Conservation (phyloP, 1,140 invertebrate species). For the Diorhabda sublineata region DNA sequence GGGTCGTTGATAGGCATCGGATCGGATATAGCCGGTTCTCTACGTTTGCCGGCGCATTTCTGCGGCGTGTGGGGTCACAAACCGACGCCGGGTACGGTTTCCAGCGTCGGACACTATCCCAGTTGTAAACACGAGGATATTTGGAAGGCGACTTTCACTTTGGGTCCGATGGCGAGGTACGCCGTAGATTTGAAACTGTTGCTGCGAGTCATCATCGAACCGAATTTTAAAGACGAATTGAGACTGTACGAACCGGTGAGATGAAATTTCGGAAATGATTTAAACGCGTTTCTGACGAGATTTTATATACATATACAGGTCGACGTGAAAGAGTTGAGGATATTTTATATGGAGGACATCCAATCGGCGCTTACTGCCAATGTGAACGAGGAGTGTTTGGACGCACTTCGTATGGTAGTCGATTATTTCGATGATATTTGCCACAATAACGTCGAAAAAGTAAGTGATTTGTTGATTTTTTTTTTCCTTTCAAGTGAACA, state of each 20-base stretch:
- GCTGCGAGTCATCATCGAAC: constrained; percentile 52
- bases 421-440: constrained; percentile 57
- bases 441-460: constrained; percentile 55
- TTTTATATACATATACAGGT: constrained; percentile 50
- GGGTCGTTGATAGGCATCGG: constrained; percentile 77
- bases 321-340: constrained; percentile 63
- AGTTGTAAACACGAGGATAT: constrained; percentile 20
- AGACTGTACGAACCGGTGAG: constrained; percentile 32
- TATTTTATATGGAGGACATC: constrained; percentile 76
- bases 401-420: constrained; percentile 62
- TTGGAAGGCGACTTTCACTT: constrained; percentile 52
- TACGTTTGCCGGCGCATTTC: constrained; percentile 79
- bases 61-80: constrained; percentile 85
- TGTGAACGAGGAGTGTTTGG: constrained; percentile 63
- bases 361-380: constrained; percentile 58
- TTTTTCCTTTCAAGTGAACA: not conserved
- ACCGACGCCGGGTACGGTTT: constrained; percentile 61
- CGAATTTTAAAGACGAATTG: constrained; percentile 24
- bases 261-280: not conserved
- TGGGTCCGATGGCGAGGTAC: constrained; percentile 74
- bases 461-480: constrained; percentile 32
- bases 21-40: constrained; percentile 81
- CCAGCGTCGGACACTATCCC: constrained; percentile 50
- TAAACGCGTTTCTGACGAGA: not conserved
- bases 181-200: constrained; percentile 73